Evolutionary conservation across 2,888 invertebrate species (phyloP), one percentile per base, ranked within the genome.

Genomic region (Eupithecia inturbata): DNA sequence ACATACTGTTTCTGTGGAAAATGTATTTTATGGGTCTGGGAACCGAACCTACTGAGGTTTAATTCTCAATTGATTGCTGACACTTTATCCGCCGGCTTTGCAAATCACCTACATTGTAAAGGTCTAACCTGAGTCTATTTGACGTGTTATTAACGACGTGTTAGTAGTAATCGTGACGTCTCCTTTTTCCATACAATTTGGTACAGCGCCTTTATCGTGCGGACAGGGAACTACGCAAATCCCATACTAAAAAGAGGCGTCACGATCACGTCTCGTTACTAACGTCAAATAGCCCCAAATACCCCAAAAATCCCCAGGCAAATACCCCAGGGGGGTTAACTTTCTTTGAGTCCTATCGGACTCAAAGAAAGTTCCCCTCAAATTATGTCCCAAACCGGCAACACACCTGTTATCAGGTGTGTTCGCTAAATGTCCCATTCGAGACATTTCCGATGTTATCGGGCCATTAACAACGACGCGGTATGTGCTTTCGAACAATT

Each of bases 401-500:
- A 69, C 67, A 67, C n/a, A n/a, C n/a, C n/a, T n/a, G 22, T 39
- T 19, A 31, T 31, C 66, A 45, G 67, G 26, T 31, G 67, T 76
- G 78, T 77, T 76, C 76, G 73, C 74, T 70, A 67, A 79, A 72
- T 72, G 60, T 64, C 60, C 76, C 71, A 63, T 70, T 67, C 68
- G 68, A 64, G 14, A 63, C n/a, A 53, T 70, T 75, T 68, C 57
- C 45, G 73, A 71, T 73, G 64, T 57, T 77, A 77, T 78, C 77
- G 73, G 70, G 33, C 73, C 77, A 76, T 76, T 74, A 78, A 80
- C 78, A 79, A 78, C 72, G 77, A 72, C 72, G 67, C 70, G 82
- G 82, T 82, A 90, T 89, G 87, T 88, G 89, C 92, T 92, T 91
- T 92, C 92, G 87, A 91, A 90, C 91, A 91, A 92, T 92, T 92